Evolutionary conservation across 2,888 invertebrate species (phyloP).

Genomic region (Helobdella robusta): DNA sequence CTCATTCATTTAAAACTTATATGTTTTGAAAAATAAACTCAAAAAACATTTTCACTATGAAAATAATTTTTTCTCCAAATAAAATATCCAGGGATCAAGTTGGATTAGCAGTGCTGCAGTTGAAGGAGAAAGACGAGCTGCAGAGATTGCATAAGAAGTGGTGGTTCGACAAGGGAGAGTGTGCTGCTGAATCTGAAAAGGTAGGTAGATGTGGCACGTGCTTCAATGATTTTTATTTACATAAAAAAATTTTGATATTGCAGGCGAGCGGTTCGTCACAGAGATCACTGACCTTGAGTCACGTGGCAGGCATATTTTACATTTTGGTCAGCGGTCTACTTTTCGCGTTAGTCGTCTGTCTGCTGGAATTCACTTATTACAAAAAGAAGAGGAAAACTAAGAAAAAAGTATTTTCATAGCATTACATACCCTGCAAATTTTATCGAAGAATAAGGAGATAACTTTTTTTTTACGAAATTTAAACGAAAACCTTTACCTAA

Average conservation of each 20-base stretch:
- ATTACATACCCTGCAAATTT: too few relatives aligned
- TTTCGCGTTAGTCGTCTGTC: conserved; percentile 18
- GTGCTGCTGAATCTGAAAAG: conserved; percentile 40
- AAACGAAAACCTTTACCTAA: too few relatives aligned
- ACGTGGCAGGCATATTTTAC: conserved; percentile 30
- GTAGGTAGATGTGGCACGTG: neutral
- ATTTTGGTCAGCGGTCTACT: conserved; percentile 27
- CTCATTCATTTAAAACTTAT: too few relatives aligned
- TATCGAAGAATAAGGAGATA: too few relatives aligned
- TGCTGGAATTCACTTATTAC: conserved; percentile 21
- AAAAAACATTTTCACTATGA: too few relatives aligned
- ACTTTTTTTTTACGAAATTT: too few relatives aligned
- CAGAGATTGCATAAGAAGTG: conserved; percentile 83
- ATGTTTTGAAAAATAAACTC: too few relatives aligned
- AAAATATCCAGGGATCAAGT: conserved; percentile 78
- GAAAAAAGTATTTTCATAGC: conserved; percentile 8
- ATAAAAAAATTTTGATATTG: neutral
- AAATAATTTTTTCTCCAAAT: too few relatives aligned
- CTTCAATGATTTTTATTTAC: neutral
- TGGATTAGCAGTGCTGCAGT: conserved; percentile 77
- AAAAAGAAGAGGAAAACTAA: conserved; percentile 1
- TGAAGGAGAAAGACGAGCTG: conserved; percentile 83
- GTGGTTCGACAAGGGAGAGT: conserved; percentile 72
- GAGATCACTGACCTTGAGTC: conserved; percentile 28
- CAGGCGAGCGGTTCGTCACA: conserved; percentile 19